Percentiles rank a stretch among this genome's conserved stretches.
These are phyloP conservation scores for Scolopax mira DNA, from an alignment of 2,113 vertebrate genomes.

Conservation along the genomic window DNA sequence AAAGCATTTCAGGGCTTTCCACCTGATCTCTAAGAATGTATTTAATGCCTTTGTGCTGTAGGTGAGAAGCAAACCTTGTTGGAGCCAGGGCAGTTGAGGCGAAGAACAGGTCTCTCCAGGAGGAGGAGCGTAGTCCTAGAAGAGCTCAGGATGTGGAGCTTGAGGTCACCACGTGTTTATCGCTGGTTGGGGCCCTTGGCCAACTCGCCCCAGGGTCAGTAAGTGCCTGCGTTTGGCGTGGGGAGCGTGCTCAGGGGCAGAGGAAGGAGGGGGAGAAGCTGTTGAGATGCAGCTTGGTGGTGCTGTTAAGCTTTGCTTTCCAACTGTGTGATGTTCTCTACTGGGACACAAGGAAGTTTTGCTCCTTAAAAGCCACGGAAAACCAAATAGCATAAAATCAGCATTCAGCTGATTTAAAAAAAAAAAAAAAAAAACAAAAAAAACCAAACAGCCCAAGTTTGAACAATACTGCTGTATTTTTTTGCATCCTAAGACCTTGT, in stretches of 20 bases:
- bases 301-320: background rate
- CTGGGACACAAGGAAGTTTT: background rate
- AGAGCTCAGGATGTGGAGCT: background rate
- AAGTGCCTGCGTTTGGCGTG: background rate
- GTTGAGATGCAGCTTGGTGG: background rate
- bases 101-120: background rate
- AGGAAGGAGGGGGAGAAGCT: background rate
- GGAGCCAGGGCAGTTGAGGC: background rate
- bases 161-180: rapidly evolving
- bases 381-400: slow-evolving; percentile 59
- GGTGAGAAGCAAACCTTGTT: background rate
- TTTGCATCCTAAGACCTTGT: background rate
- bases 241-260: background rate
- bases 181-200: background rate
- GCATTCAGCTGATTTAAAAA: background rate
- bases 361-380: slow-evolving; percentile 29
- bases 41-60: background rate
- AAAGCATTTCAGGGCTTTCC: background rate
- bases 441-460: too few species aligned
- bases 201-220: background rate
- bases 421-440: too few species aligned
- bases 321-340: background rate
- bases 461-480: background rate
- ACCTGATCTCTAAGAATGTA: background rate
- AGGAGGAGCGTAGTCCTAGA: background rate